Conservation (phyloP, 2,797 vertebrate species). For the Gambusia yucatana region DNA sequence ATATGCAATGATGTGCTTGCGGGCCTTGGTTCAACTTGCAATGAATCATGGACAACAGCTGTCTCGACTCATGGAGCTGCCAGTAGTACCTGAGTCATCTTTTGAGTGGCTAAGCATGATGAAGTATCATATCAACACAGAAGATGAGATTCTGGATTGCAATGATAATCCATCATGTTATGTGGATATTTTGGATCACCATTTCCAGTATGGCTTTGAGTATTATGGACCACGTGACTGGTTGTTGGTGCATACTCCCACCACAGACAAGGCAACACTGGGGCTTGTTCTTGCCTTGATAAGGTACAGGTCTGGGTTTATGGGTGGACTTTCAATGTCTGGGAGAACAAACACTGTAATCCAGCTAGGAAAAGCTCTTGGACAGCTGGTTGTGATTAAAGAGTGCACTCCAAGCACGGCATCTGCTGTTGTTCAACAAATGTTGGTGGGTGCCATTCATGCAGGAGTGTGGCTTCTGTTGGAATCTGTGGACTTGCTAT, state of each 20-base stretch:
- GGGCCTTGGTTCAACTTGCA: slow-evolving; percentile 75
- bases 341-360: slow-evolving; percentile 78
- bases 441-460: slow-evolving; percentile 85
- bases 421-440: slow-evolving; percentile 67
- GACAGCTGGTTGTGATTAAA: slow-evolving; percentile 81
- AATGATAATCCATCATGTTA: slow-evolving; percentile 60
- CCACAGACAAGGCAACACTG: slow-evolving; percentile 80
- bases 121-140: slow-evolving; percentile 80
- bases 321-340: slow-evolving; percentile 79
- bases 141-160: slow-evolving; percentile 22
- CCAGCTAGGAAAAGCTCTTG: slow-evolving; percentile 81
- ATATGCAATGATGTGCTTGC: slow-evolving; percentile 61
- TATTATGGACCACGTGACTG: slow-evolving; percentile 82
- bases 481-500: slow-evolving; percentile 77
- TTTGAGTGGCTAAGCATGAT: slow-evolving; percentile 88
- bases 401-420: slow-evolving; percentile 73
- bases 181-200: slow-evolving; percentile 80
- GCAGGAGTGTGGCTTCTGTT: slow-evolving; percentile 86
- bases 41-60: slow-evolving; percentile 81
- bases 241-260: slow-evolving; percentile 73
- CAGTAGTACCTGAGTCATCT: slow-evolving; percentile 69
- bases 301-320: slow-evolving; percentile 81
- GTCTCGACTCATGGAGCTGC: slow-evolving; percentile 67
- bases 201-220: slow-evolving; percentile 84
- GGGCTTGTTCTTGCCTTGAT: slow-evolving; percentile 83